Evolutionary conservation across 1,140 invertebrate species (phyloP), one percentile per base, ranked within the genome.

Genomic region (Rhopalosiphum maidis): DNA sequence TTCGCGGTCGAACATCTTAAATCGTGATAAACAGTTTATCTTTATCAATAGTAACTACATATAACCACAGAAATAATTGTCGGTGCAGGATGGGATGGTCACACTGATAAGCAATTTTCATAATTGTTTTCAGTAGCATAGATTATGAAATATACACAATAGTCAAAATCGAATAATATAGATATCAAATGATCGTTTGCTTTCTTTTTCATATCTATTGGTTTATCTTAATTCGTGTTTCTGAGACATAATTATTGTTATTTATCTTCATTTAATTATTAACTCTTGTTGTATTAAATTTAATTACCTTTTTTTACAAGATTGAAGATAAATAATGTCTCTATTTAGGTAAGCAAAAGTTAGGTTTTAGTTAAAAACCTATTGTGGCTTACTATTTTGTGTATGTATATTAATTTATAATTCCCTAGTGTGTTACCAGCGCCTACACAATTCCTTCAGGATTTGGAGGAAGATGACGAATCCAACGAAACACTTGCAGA

Each of bases 391-490:
- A 18, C 8, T 51, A 87, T 8, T n/a, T 68, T n/a, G 30, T 43
- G 9, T 46, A 43, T 60, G 1, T 11, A 30, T n/a, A n/a, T 51
- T 51, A 22, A 88, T 51, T n/a, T 88, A 35, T 51, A 18, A 88
- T 88, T 88, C 7, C 6, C 30, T 22, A 93, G 91, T 22, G 91
- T 93, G 7, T 85, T 93, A 22, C 91, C 91, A 37, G 91, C 91
- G 0, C 91, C 91, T 18, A 85, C 68, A 85, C 91, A 93, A 54
- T 93, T 93, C 41, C 82, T 85, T 6, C 43, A 51, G 41, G 91
- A 93, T 37, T 83, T 85, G 23, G 91, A 54, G 55, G 91, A 85
- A 93, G 77, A 93, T 54, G 91, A 93, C 30, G 91, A 93, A 7
- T 11, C 68, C 18, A 54, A 93, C n/a, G 91, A 85, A 85, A 21